Conservation (phyloP, 2,797 vertebrate genomes). For the Malacoraja senta region DNA sequence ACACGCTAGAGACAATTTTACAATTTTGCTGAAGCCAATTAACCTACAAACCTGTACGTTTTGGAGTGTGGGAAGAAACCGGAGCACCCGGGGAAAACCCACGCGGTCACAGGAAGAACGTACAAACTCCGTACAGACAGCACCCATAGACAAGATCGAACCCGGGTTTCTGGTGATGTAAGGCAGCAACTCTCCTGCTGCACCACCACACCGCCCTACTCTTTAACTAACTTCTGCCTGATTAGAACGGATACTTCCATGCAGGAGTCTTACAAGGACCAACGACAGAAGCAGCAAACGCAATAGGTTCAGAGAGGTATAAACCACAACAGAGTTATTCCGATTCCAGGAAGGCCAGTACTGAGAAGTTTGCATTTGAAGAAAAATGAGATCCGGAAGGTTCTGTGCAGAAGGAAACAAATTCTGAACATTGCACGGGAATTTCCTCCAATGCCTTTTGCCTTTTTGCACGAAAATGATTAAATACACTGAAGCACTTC, state of each 20-base stretch:
- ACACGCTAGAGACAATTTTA: too few species aligned
- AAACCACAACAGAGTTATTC: background rate
- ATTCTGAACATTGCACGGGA: background rate
- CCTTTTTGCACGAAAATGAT: background rate
- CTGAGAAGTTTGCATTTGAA: background rate
- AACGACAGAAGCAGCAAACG: background rate
- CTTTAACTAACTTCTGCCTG: background rate
- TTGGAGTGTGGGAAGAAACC: too few species aligned
- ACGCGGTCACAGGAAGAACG: too few species aligned
- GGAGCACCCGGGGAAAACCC: too few species aligned
- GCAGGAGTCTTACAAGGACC: background rate
- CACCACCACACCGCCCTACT: too few species aligned
- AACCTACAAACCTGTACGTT: too few species aligned
- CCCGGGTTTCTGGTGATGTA: too few species aligned
- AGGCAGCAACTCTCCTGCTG: too few species aligned
- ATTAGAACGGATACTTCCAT: background rate
- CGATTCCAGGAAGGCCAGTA: background rate
- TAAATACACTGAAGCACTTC: background rate
- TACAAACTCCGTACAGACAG: too few species aligned
- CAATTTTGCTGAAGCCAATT: too few species aligned
- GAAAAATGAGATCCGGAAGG: background rate
- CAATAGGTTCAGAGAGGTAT: background rate
- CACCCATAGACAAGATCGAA: too few species aligned
- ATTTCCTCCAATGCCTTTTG: slow-evolving; percentile 12
- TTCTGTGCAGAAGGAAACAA: background rate